These are phyloP conservation scores for Auanema sp. DNA, from an alignment of 2,888 invertebrate genomes.

Conservation along the genomic window DNA sequence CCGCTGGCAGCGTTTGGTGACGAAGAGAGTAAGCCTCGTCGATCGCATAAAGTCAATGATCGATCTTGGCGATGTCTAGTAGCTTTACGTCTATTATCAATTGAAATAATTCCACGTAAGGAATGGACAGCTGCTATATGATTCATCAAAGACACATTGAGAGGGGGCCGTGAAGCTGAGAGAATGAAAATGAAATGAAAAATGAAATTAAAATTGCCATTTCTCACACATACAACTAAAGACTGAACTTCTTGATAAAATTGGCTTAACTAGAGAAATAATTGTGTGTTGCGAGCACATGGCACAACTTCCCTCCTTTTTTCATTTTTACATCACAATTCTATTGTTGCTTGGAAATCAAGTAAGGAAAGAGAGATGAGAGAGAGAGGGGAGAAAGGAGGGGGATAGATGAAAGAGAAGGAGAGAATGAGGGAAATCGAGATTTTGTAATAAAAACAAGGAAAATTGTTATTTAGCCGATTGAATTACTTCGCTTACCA, in stretches of 20 bases:
- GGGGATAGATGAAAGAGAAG: neutral
- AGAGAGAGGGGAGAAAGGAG: neutral
- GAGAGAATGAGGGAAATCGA: neutral
- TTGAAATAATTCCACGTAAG: constrained; percentile 15
- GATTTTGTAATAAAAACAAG: neutral
- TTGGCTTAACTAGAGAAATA: too few relatives aligned
- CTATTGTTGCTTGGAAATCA: neutral
- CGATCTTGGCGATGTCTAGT: constrained; percentile 5
- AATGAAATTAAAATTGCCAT: too few relatives aligned
- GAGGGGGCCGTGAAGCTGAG: neutral
- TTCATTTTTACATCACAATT: too few relatives aligned
- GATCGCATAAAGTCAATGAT: constrained; percentile 6
- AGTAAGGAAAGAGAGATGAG: neutral
- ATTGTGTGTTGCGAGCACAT: too few relatives aligned
- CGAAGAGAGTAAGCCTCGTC: constrained; percentile 17
- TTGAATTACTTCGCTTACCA: constrained; percentile 29
- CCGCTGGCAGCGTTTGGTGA: constrained; percentile 15
- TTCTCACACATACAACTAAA: neutral
- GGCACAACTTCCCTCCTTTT: too few relatives aligned
- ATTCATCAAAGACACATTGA: too few relatives aligned
- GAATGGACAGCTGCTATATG: constrained; percentile 15
- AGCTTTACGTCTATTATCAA: constrained; percentile 9
- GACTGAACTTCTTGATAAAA: neutral
- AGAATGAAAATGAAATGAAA: neutral
- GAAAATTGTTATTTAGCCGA: too few relatives aligned